Conservation (phyloP, 2,797 vertebrate species). For the Cryptoblepharus egeriae region DNA sequence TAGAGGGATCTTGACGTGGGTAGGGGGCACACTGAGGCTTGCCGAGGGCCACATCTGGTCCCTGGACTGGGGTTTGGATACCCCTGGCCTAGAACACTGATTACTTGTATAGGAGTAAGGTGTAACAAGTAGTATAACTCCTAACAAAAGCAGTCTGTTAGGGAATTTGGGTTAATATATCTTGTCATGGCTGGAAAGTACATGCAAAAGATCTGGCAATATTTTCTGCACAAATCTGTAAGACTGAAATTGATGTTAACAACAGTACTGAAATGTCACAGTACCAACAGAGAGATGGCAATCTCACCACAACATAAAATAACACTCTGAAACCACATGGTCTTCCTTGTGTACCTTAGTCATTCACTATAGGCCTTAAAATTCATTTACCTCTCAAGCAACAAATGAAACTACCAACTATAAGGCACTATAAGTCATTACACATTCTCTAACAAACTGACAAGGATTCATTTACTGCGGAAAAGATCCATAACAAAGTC, state of each 20-base stretch:
- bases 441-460: neutral
- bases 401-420: neutral
- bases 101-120: too few relatives aligned
- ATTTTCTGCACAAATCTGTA: neutral
- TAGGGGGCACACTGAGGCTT: too few relatives aligned
- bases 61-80: too few relatives aligned
- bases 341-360: neutral
- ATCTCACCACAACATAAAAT: neutral
- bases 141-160: neutral
- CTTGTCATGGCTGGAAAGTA: neutral
- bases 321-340: neutral
- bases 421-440: neutral
- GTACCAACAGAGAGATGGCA: constrained; percentile 27
- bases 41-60: too few relatives aligned
- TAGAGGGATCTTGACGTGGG: too few relatives aligned
- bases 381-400: neutral
- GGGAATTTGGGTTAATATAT: neutral
- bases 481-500: neutral
- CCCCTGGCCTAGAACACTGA: neutral
- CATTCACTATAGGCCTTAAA: neutral
- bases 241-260: neutral
- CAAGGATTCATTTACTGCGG: neutral
- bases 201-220: neutral
- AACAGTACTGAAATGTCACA: constrained; percentile 13
- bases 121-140: neutral